Base-by-base conservation (phyloP, 2,113 vertebrate genomes). In the Syngnathoides biaculeatus region DNA sequence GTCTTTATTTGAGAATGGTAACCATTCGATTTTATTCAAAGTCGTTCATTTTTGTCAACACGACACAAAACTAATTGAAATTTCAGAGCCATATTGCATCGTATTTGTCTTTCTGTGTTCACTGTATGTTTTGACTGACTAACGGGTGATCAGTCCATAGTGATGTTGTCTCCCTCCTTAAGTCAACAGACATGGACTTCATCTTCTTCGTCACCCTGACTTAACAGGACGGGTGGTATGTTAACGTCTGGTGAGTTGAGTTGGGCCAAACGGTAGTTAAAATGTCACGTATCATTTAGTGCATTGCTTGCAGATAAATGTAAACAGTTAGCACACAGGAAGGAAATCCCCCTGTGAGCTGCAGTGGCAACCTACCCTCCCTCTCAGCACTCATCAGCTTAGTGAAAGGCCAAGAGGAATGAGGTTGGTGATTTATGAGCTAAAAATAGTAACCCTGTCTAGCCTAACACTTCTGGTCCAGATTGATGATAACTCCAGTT, bases 351-450 rank as follows among this genome's bases (percentile, higher is more conserved):
- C 82, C 57, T 48, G 73, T 79, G 79, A 85, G 79, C 73, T 67
- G 67, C 61, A 56, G 78, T 68, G 73, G 79, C 77, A 83, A 79
- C 83, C 77, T 82, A 75, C 75, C 71, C 79, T 75, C 81, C 77
- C 77, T 76, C 80, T 64, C 82, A 81, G 77, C 70, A 79, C 73
- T 86, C 77, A 75, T 77, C 82, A 86, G 83, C 86, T 89, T 86
- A 89, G 83, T 74, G 67, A 89, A 87, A 87, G 87, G 87, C 79
- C 84, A 89, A 78, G 77, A 80, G 77, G 75, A 88, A 81, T 83
- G 81, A 79, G 73, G 64, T 74, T 72, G 74, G 71, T 83, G 86
- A 86, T 86, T 86, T 86, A 75, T 78, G 71, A 2, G 59, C 82
- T 89, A 87, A 85, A 85, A 79, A 89, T 88, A 90, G 86, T 71